Evolutionary conservation across 2,797 vertebrate species (phyloP).

Genomic region (Tapera naevia): DNA sequence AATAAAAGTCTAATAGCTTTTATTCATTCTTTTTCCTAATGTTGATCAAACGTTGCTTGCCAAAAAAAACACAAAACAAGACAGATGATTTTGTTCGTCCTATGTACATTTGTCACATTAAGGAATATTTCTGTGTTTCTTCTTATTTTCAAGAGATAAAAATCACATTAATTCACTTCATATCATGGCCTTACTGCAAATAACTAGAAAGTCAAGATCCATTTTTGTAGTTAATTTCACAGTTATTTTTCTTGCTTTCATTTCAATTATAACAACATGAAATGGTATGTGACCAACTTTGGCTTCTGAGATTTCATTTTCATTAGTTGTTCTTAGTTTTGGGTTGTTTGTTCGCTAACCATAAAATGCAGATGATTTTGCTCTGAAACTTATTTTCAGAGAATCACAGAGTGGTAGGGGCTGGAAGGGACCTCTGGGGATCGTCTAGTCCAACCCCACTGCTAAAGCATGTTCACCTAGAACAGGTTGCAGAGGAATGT

Average conservation of each 20-base stretch:
- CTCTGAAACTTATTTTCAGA: neutral
- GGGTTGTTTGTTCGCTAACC: neutral
- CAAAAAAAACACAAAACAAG: slow-evolving; percentile 7
- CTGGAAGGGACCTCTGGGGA: no score
- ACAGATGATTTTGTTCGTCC: neutral
- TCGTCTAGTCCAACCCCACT: no score
- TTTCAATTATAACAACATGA: neutral
- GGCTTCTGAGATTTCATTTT: neutral
- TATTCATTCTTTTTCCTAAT: neutral
- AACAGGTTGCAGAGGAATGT: no score
- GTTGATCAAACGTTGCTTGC: slow-evolving; percentile 21
- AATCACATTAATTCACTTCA: neutral
- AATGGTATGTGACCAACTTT: neutral
- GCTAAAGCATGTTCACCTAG: no score
- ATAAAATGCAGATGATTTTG: neutral
- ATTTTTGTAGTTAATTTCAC: neutral
- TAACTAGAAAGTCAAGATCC: neutral
- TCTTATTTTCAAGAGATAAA: neutral
- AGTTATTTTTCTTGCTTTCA: neutral
- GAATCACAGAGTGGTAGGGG: no score
- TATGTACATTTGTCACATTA: neutral
- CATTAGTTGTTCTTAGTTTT: neutral
- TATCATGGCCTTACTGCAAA: neutral
- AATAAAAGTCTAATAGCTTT: slow-evolving; percentile 1
- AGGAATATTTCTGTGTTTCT: neutral